Evolutionary conservation across 2,113 vertebrate species (phyloP).

Genomic region (Hylia prasina): DNA sequence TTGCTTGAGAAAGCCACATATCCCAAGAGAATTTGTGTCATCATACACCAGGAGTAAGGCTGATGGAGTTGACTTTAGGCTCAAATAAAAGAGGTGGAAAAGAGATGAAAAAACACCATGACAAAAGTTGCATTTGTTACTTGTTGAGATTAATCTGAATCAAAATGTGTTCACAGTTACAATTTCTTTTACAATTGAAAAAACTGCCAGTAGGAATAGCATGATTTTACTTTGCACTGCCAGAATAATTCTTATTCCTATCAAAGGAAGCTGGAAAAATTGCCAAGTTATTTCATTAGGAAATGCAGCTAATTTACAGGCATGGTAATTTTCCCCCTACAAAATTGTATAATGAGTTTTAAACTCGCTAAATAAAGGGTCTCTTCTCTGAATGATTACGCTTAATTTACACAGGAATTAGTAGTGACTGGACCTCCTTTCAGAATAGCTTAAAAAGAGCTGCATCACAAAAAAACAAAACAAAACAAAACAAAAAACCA

Average conservation of each 20-base stretch:
- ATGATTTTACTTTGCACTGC: background rate
- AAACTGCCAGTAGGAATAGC: conserved; percentile 10
- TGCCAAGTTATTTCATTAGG: conserved; percentile 53
- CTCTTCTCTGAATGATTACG: conserved; percentile 33
- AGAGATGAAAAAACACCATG: background rate
- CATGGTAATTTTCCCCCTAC: conserved; percentile 30
- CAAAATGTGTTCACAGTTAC: background rate
- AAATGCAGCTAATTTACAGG: conserved; percentile 51
- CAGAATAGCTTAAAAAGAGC: conserved; percentile 1
- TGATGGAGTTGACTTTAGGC: background rate
- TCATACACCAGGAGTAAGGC: background rate
- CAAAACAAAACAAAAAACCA: background rate
- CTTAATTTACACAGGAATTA: conserved; percentile 56
- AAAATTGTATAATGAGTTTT: conserved; percentile 63
- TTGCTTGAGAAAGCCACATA: conserved; percentile 31
- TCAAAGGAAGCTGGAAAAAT: conserved; percentile 33
- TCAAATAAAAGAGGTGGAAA: background rate
- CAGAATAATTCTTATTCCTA: background rate
- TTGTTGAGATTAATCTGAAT: conserved; percentile 15
- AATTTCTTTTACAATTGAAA: conserved; percentile 23
- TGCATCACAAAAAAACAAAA: background rate
- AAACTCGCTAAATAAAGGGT: conserved; percentile 58
- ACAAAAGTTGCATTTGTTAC: conserved; percentile 40
- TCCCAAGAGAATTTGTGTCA: conserved; percentile 18
- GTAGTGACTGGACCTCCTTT: conserved; percentile 23